Base-by-base conservation (phyloP, 2,888 invertebrate species). In the Aquatica leii region DNA sequence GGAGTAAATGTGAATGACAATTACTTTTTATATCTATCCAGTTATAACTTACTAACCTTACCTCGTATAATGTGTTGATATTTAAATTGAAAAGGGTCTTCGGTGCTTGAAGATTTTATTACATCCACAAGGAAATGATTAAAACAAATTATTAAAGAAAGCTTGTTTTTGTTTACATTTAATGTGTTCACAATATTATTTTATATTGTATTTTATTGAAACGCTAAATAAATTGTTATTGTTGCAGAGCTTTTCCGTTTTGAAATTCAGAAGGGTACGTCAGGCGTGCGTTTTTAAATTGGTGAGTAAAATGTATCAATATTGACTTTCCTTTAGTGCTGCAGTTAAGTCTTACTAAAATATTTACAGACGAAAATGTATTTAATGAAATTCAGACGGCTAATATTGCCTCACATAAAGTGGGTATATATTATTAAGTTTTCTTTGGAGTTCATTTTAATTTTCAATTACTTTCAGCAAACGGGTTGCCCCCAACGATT, bases 351-450 rank as follows among this genome's bases (percentile, higher is more conserved):
- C 73, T 65, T 73, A 73, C 71, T 74, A 74, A 73, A 78, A 77
- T 78, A 77, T 78, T 78, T 78, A 71, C 76, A 66, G 71, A 72
- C 71, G 73, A 66, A 74, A 74, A 76, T 71, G 76, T 76, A 74
- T 75, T 77, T 77, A 76, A 76, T 75, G 76, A 75, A 77, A 77
- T 76, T 77, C 76, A 74, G 73, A 73, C 69, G 66, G 71, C 72
- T 71, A 76, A 76, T 77, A 76, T 75, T 74, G 71, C 74, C 69
- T 70, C 70, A 71, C 69, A 66, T 65, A 72, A 71, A 74, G 73
- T 67, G 69, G 68, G 71, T 73, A 73, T 71, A 69, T 69, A 68
- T 70, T 73, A 74, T 75, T 73, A 73, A 71, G 69, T 74, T 72
- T 69, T 63, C 67, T 70, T 68, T 67, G 46, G 66, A 64, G 34